These are phyloP conservation scores for Rhinolophus sinicus DNA, from an alignment of 2,113 vertebrate species.

Conservation along the genomic window DNA sequence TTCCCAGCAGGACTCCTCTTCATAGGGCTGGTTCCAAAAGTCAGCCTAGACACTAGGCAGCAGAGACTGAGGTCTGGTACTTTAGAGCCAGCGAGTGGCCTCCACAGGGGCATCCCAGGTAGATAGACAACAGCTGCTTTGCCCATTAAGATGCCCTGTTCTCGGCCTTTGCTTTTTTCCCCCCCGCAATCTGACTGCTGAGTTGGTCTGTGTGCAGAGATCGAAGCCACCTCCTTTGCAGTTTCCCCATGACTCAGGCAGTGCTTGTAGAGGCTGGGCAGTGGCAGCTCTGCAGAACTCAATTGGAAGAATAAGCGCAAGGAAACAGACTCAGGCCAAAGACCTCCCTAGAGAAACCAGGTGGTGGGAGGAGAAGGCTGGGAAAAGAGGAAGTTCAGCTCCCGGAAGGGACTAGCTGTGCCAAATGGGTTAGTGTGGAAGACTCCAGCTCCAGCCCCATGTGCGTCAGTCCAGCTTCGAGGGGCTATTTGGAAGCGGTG, in stretches of 20 bases:
- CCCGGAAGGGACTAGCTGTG: constrained; percentile 38
- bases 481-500: neutral
- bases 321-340: constrained; percentile 67
- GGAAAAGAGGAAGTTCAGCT: constrained; percentile 65
- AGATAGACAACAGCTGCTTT: constrained; percentile 62
- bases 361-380: constrained; percentile 78
- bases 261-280: neutral
- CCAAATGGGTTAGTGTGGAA: constrained; percentile 72
- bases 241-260: constrained; percentile 55
- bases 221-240: neutral
- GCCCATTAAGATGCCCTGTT: constrained; percentile 53
- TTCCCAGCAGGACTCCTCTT: constrained; percentile 2
- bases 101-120: constrained; percentile 6
- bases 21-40: constrained; percentile 22
- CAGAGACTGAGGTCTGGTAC: neutral
- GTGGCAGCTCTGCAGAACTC: constrained; percentile 48
- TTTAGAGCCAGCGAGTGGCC: neutral
- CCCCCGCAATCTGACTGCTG: neutral
- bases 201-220: constrained; percentile 29
- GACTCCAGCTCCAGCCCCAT: neutral
- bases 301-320: constrained; percentile 60
- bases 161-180: constrained; percentile 27
- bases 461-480: constrained; percentile 32
- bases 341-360: constrained; percentile 77
- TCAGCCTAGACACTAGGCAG: neutral